phyloP scores from a whole-genome alignment of 2,888 invertebrate genomes.

The Trichogramma dendrolimi region DNA sequence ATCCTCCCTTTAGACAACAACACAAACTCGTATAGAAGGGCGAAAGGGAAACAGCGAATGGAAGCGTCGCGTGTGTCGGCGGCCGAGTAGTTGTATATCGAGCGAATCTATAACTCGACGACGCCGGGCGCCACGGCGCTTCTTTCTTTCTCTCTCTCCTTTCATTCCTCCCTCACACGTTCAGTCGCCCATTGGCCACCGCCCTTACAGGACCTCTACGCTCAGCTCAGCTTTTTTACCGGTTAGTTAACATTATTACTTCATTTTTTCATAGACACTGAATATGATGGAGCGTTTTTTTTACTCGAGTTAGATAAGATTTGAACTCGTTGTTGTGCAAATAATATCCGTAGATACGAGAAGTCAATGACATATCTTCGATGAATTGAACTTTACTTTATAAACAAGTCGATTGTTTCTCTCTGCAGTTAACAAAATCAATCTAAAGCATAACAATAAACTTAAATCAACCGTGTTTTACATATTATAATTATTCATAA shows the following conservation, averaged over 20 bases:
- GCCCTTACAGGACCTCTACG: conserved; percentile 45
- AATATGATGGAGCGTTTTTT: too few species aligned
- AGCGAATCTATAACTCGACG: conserved; percentile 49
- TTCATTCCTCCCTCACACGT: conserved; percentile 44
- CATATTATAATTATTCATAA: too few species aligned
- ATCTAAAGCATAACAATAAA: too few species aligned
- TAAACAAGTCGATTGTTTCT: too few species aligned
- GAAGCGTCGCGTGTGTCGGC: conserved; percentile 37
- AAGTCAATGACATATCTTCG: too few species aligned
- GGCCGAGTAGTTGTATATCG: conserved; percentile 53
- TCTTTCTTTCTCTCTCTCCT: conserved; percentile 48
- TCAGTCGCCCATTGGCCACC: conserved; percentile 63
- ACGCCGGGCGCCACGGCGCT: conserved; percentile 59
- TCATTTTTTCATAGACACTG: neutral
- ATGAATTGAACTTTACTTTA: too few species aligned
- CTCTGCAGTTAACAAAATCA: too few species aligned
- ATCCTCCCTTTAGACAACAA: neutral
- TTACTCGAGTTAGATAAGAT: too few species aligned
- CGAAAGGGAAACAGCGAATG: conserved; percentile 6
- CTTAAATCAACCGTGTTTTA: too few species aligned
- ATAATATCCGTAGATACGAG: too few species aligned
- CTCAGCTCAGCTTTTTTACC: neutral
- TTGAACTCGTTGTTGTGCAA: too few species aligned
- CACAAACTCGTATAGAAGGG: neutral
- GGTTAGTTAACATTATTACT: neutral